These are phyloP conservation scores for Egretta garzetta DNA, from an alignment of 2,113 vertebrate genomes.

Conservation along the genomic window DNA sequence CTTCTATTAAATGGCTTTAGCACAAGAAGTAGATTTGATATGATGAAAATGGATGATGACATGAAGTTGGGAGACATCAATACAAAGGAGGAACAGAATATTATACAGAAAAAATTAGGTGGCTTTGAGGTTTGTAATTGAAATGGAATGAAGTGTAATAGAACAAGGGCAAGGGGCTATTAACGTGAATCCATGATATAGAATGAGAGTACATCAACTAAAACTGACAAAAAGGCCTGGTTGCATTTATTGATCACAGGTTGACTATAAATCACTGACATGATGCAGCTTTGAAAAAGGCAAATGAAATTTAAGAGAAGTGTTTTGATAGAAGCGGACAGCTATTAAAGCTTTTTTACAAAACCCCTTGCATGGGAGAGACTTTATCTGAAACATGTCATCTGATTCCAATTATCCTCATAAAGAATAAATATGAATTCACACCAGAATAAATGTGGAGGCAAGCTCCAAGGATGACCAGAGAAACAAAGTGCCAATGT, in stretches of 20 bases:
- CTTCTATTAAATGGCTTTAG: neutral
- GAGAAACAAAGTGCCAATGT: neutral
- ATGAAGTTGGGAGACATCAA: conserved; percentile 18
- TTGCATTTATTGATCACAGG: conserved; percentile 37
- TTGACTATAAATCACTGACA: conserved; percentile 2
- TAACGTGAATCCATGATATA: neutral
- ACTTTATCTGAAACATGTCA: neutral
- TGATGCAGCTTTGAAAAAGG: neutral
- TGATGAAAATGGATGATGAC: conserved; percentile 24
- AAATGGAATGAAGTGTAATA: conserved; percentile 46
- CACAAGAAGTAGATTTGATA: neutral
- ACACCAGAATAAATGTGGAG: neutral
- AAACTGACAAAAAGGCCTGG: conserved; percentile 20
- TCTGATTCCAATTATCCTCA: neutral
- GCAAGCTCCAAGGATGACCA: neutral
- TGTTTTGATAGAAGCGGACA: neutral
- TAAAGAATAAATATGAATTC: neutral
- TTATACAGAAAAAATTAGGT: conserved; percentile 30
- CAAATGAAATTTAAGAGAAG: conserved; percentile 18
- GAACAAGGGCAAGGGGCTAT: conserved; percentile 35
- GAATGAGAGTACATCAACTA: neutral
- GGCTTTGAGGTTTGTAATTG: conserved; percentile 44
- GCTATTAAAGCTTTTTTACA: neutral
- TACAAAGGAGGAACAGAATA: conserved; percentile 21
- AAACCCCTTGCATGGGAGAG: neutral